Evolutionary conservation across 2,797 vertebrate genomes (phyloP).

Genomic region (Nyctalus aviator): DNA sequence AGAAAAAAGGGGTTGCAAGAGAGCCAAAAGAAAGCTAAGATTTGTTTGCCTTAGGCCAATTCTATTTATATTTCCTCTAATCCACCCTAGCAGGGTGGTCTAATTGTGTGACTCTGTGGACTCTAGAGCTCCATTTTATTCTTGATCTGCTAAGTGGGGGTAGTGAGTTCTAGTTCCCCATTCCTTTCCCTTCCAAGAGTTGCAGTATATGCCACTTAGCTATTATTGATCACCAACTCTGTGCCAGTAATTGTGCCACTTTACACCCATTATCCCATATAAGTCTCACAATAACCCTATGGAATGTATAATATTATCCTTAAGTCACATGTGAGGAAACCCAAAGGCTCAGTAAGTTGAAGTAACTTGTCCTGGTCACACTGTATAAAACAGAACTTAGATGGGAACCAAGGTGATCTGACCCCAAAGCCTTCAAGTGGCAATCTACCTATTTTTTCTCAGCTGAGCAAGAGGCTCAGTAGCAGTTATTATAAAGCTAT

Average conservation of each 20-base stretch:
- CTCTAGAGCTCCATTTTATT: constrained; percentile 48
- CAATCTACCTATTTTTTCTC: neutral
- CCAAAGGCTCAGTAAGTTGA: constrained; percentile 9
- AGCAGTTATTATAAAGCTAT: constrained; percentile 30
- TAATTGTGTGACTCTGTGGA: constrained; percentile 56
- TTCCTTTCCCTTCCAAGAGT: neutral
- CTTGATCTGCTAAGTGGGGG: constrained; percentile 1
- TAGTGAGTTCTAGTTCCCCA: neutral
- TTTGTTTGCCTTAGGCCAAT: constrained; percentile 54
- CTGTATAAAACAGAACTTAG: constrained; percentile 21
- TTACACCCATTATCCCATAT: neutral
- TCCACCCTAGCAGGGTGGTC: constrained; percentile 32
- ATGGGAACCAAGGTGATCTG: neutral
- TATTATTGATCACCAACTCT: neutral
- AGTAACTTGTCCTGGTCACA: constrained; percentile 18
- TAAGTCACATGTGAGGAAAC: constrained; percentile 10
- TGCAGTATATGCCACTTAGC: neutral
- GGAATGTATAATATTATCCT: neutral
- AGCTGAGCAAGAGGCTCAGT: neutral
- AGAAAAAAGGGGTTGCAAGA: constrained; percentile 39
- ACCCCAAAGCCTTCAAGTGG: neutral
- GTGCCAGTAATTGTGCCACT: neutral
- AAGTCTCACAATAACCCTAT: neutral
- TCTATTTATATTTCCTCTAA: constrained; percentile 67
- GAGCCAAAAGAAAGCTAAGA: constrained; percentile 46